Base-by-base conservation (phyloP, 2,797 vertebrate genomes). In the Strix occidentalis region DNA sequence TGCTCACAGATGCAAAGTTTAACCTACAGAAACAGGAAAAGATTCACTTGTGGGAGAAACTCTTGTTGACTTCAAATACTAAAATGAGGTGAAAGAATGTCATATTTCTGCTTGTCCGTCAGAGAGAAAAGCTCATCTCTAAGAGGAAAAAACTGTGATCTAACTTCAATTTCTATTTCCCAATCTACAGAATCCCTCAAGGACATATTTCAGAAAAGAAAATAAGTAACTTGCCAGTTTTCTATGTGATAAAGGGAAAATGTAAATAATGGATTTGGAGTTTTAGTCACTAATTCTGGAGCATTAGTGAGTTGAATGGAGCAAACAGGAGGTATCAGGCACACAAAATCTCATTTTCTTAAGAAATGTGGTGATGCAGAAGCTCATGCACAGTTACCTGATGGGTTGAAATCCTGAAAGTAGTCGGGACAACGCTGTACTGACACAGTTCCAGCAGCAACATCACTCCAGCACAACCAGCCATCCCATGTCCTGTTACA, bases 401-500 rank as follows among this genome's bases (percentile, higher is more conserved):
- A 98, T 15, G 99, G 99, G 95, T 99, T 99, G 88, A 99, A 99
- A 95, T 99, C 99, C 91, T 99, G 98, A 89, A 99, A 99, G 96
- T 99, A 99, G 96, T 99, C 99, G 1, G 99, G 99, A 81, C 99
- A 99, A 54, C 98, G 98, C 97, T 99, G 99, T 90, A 99, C 98
- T 0, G 98, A 98, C 24, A 97, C 97, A 0, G 98, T 92, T 35
- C 99, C 99, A 0, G 98, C 98, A 6, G 96, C 96, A 3, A 98
- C 98, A 81, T 99, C 99, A 2, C 98, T 99, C 99, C 99, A 99
- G 86, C 99, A 99, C 86, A 99, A 90, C 99, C 99, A 99, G 10
- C 99, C 99, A 20, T 99, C 99, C 99, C 99, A 99, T 0, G 99
- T 99, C 45, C 99, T 98, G 95, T 99, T 99, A 97, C 99, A 99